Conservation (phyloP, 35 echinoderm and acorn worm species). For the Diadema setosum region DNA sequence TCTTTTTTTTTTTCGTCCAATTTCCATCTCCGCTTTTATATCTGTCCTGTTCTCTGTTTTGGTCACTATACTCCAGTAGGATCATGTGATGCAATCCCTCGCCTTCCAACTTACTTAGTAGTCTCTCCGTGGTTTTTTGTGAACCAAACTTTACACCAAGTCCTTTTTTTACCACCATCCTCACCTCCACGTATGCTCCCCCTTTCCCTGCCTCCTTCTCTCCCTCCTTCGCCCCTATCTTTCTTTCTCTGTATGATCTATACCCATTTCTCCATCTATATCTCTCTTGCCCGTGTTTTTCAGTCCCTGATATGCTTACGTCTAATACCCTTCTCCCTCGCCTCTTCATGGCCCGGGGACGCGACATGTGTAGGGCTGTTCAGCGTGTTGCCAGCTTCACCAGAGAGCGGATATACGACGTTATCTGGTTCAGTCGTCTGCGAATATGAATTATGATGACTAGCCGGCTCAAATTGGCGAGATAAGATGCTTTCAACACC, state of each 20-base stretch:
- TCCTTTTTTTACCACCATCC: no score
- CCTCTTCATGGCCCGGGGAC: not conserved
- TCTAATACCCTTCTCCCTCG: not conserved
- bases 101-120: no score
- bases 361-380: not conserved
- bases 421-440: not conserved
- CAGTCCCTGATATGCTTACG: not conserved
- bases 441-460: constrained; percentile 4
- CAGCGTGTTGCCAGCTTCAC: not conserved
- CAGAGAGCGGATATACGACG: not conserved
- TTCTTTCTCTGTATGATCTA: not conserved
- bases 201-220: not conserved
- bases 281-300: not conserved
- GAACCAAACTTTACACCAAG: no score
- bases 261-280: not conserved
- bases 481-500: not conserved
- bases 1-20: no score
- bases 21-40: no score
- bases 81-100: no score
- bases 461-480: not conserved
- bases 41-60: no score
- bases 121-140: no score
- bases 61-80: no score
- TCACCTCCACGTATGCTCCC: not conserved
- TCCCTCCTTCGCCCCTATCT: not conserved